A percentile compares a stretch with the other conserved stretches of the same genome.
These are phyloP conservation scores for Apodemia duryi DNA, from an alignment of 2,888 invertebrate genomes.

Conservation along the genomic window DNA sequence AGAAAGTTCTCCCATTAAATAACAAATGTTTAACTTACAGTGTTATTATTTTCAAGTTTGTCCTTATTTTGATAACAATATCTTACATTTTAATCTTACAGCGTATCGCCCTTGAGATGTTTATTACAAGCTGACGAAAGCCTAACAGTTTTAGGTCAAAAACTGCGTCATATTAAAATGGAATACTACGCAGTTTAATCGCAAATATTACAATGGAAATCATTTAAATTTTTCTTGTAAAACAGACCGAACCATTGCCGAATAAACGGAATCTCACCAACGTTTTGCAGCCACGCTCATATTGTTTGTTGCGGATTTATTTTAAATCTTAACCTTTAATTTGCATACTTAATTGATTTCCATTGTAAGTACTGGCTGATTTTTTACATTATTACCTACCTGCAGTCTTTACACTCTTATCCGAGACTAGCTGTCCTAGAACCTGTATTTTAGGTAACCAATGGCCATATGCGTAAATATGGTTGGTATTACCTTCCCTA, in stretches of 20 bases:
- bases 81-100: constrained; percentile 20
- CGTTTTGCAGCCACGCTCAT: background rate
- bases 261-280: background rate
- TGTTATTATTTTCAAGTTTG: constrained; percentile 20
- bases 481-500: background rate
- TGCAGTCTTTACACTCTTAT: background rate
- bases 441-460: background rate
- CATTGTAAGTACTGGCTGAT: background rate
- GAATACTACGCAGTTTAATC: constrained; percentile 6
- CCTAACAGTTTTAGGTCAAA: constrained; percentile 10
- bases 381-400: background rate
- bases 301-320: background rate
- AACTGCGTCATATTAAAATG: constrained; percentile 4
- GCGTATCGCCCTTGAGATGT: constrained; percentile 8
- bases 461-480: background rate
- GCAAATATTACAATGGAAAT: background rate
- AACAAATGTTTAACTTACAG: background rate
- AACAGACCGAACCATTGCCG: too few relatives aligned
- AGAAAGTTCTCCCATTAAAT: constrained; percentile 11
- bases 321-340: background rate
- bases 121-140: constrained; percentile 12
- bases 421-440: background rate
- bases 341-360: background rate
- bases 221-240: background rate
- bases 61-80: constrained; percentile 23